Base-by-base conservation (phyloP, 2,797 vertebrate species). In the Salmo trutta region DNA sequence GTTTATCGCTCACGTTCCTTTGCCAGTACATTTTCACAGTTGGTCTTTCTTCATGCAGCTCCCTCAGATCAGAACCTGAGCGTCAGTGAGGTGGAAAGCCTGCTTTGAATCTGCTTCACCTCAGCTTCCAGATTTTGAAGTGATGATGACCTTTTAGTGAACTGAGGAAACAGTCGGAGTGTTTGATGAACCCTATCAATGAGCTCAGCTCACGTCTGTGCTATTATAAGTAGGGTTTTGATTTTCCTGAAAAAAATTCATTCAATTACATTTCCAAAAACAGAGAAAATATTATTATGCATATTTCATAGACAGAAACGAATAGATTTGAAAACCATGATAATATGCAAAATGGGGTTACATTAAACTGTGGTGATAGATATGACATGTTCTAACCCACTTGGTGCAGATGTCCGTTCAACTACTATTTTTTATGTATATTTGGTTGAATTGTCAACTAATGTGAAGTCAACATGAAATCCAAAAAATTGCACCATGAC, bases 181-280 rank as follows among this genome's bases (percentile, higher is more conserved):
- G 83, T 86, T 81, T 81, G 79, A 84, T 24, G 64, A 86, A 77
- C 24, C 81, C 71, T 52, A 65, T 81, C 80, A 81, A 65, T 17
- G 65, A 72, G 71, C 75, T 78, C 56, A 66, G 66, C 47, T 10
- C 75, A n/a, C 69, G 17, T 64, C 15, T 47, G 31, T 69, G 21
- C 79, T 62, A 67, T 71, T 79, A 33, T 66, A 41, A 76, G 41
- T 52, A 31, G 47, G 7, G n/a, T 33, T 36, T 36, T 31, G 24
- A 59, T 59, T 8, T 21, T 8, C 54, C n/a, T 21, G 5, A 1
- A 56, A 16, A 56, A 56, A 56, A 19, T 0, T 2, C 0, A 47
- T 12, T 12, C 0, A 59, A 59, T 59, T 47, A 59, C 14, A 66
- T 59, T 59, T 59, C 54, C 5, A 1, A 10, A n/a, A 59, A 19